These are phyloP conservation scores for Otus sunia DNA, from an alignment of 2,113 vertebrate genomes.

Conservation along the genomic window DNA sequence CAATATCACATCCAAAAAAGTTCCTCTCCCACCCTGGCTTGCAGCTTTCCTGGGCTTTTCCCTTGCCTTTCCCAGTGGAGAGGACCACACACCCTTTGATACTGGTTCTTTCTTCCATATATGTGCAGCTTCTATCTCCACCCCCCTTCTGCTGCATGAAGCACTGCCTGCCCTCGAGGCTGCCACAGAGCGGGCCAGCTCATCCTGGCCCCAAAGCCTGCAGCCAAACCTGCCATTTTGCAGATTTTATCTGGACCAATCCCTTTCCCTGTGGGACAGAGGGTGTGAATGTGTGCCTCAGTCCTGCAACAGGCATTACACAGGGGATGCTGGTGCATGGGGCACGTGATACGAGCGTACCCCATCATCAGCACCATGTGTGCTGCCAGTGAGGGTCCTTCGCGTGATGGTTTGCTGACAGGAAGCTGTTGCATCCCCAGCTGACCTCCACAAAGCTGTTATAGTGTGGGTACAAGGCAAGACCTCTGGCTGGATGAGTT, in stretches of 20 bases:
- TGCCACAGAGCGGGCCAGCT: neutral
- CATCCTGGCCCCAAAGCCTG: neutral
- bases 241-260: neutral
- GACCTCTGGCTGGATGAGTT: neutral
- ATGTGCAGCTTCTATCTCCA: neutral
- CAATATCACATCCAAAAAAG: neutral
- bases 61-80: neutral
- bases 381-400: neutral
- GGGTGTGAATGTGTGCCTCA: neutral
- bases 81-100: slow-evolving; percentile 22
- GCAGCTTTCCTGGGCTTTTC: slow-evolving; percentile 3
- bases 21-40: neutral
- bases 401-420: neutral
- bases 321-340: too few species aligned
- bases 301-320: neutral
- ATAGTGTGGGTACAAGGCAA: neutral
- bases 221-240: neutral
- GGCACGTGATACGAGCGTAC: rapidly evolving
- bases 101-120: neutral
- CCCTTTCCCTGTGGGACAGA: neutral
- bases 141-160: neutral
- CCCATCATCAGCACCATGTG: rapidly evolving
- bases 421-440: neutral
- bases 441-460: neutral
- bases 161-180: neutral